Evolutionary conservation across 2,888 invertebrate genomes (phyloP).

Genomic region (Platerodrilus igneus): DNA sequence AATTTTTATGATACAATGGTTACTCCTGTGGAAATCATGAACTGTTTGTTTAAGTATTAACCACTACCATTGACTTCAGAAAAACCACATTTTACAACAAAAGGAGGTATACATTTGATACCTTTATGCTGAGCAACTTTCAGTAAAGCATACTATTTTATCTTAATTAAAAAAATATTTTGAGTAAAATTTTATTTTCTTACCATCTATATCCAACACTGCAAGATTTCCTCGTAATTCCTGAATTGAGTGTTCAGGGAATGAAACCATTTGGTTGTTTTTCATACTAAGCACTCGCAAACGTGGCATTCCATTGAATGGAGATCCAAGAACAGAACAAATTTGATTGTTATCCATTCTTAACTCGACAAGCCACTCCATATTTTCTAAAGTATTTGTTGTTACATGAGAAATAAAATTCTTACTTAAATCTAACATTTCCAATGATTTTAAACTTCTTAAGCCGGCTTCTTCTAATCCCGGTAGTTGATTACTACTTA

Average conservation of each 20-base stretch:
- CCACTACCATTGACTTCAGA: too few relatives aligned
- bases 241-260: conserved; percentile 70
- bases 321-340: conserved; percentile 72
- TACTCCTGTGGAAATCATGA: too few relatives aligned
- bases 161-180: conserved; percentile 10
- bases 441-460: conserved; percentile 68
- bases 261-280: conserved; percentile 69
- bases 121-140: background rate
- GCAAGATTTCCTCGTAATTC: conserved; percentile 77
- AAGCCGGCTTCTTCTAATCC: conserved; percentile 72
- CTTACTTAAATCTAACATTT: conserved; percentile 79
- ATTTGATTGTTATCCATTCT: conserved; percentile 81
- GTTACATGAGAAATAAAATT: conserved; percentile 67
- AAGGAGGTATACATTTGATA: background rate
- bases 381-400: conserved; percentile 62
- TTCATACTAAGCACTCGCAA: conserved; percentile 73
- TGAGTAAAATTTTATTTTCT: too few relatives aligned
- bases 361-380: conserved; percentile 84
- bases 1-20: too few relatives aligned
- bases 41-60: too few relatives aligned
- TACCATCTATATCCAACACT: conserved; percentile 79
- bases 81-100: conserved; percentile 4
- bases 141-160: too few relatives aligned
- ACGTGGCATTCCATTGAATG: conserved; percentile 80
- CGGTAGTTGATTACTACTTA: conserved; percentile 75